Percentiles rank a stretch among this genome's conserved stretches.
phyloP scores from a whole-genome alignment of 2,888 invertebrate species.

The Galeopsomyia nigrocyanea region DNA sequence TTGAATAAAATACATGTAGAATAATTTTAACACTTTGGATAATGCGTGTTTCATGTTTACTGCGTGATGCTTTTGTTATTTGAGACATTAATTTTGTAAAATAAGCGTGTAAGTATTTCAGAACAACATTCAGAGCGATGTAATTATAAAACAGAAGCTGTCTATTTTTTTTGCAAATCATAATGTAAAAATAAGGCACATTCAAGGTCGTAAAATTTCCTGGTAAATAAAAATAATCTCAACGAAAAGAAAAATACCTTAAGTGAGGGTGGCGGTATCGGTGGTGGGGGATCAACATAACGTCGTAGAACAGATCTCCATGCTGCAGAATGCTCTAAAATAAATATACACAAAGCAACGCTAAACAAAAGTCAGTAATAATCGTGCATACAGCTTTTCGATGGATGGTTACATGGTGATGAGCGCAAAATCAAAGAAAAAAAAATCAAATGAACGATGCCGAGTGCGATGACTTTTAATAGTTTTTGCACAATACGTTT shows the following conservation, averaged over 20 bases:
- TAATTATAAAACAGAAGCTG: background rate
- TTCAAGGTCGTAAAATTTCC: conserved; percentile 25
- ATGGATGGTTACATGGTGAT: conserved; percentile 31
- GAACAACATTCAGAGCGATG: background rate
- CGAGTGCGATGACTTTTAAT: conserved; percentile 8
- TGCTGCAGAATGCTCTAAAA: conserved; percentile 67
- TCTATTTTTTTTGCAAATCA: conserved; percentile 16
- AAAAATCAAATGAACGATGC: background rate
- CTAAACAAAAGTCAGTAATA: conserved; percentile 45
- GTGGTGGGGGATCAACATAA: conserved; percentile 63
- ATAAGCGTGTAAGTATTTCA: conserved; percentile 1
- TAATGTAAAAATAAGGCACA: conserved; percentile 11
- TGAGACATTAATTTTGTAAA: too few species aligned
- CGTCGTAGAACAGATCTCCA: conserved; percentile 68
- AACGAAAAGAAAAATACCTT: conserved; percentile 52
- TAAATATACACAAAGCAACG: conserved; percentile 51
- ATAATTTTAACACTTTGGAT: background rate
- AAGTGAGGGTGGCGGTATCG: conserved; percentile 61
- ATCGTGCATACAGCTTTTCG: conserved; percentile 43
- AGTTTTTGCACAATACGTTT: conserved; percentile 25
- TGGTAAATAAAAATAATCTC: conserved; percentile 43
- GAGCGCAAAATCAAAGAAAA: conserved; percentile 11
- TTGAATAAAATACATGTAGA: too few species aligned
- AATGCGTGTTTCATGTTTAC: background rate
- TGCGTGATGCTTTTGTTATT: background rate